Percentiles rank a stretch among this genome's conserved stretches.
Evolutionary conservation across 2,113 vertebrate genomes (phyloP).

Genomic region (Microcebus ravelobensis): DNA sequence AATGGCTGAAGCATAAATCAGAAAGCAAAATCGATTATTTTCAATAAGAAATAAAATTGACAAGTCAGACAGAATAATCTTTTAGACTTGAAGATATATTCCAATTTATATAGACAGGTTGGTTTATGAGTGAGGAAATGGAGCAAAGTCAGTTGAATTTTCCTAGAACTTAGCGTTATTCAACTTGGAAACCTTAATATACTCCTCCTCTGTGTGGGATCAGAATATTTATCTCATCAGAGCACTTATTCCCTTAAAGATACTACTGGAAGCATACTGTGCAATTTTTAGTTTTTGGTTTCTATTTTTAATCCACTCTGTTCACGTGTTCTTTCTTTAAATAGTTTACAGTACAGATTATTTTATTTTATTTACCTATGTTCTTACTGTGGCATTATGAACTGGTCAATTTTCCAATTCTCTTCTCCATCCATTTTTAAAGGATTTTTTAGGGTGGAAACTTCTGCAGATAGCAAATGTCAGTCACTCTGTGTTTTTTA

Average conservation of each 20-base stretch:
- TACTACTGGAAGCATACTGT: not conserved
- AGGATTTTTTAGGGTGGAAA: not conserved
- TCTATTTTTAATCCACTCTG: not conserved
- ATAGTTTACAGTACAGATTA: not conserved
- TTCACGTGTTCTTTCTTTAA: not conserved
- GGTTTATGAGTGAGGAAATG: not conserved
- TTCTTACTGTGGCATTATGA: not conserved
- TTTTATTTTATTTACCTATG: not conserved
- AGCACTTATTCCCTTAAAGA: not conserved
- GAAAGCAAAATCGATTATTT: constrained; percentile 33
- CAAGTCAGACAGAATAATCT: not conserved
- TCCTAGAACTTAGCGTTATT: not conserved
- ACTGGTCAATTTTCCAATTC: not conserved
- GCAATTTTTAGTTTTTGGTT: not conserved
- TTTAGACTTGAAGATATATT: not conserved
- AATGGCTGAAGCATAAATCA: not conserved
- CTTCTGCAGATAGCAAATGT: not conserved
- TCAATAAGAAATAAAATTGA: not conserved
- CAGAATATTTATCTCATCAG: not conserved
- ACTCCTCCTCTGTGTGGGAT: not conserved
- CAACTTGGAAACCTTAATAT: not conserved
- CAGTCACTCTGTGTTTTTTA: not conserved
- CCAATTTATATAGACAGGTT: not conserved
- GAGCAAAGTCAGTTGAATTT: not conserved
- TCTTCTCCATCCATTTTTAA: constrained; percentile 28